Evolutionary conservation across 2,888 invertebrate genomes (phyloP).

Genomic region (Allacma fusca): DNA sequence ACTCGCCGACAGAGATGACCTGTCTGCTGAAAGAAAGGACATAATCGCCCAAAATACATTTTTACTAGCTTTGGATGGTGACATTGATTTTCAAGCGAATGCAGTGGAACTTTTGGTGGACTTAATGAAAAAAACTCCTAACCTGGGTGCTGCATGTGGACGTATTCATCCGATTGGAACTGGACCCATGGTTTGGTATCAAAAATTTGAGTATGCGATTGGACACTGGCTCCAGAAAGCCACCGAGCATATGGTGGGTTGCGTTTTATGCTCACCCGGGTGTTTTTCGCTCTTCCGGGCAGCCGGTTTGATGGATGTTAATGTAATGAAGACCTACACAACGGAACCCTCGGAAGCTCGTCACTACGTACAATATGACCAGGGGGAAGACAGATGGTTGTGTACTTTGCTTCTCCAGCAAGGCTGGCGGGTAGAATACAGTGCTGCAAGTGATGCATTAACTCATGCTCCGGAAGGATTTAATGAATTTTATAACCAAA

Average conservation of each 20-base stretch:
- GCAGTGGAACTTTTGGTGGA: constrained; percentile 82
- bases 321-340: constrained; percentile 69
- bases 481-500: constrained; percentile 69
- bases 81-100: constrained; percentile 84
- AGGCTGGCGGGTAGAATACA: constrained; percentile 66
- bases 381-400: constrained; percentile 68
- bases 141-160: constrained; percentile 86
- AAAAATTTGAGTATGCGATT: constrained; percentile 69
- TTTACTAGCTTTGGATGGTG: constrained; percentile 84
- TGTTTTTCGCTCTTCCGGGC: constrained; percentile 69
- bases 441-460: constrained; percentile 65
- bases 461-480: constrained; percentile 68
- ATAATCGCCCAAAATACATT: constrained; percentile 82
- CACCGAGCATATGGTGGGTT: constrained; percentile 68
- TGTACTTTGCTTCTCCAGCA: constrained; percentile 69
- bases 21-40: constrained; percentile 68
- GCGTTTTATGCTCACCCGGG: constrained; percentile 70
- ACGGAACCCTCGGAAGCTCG: constrained; percentile 77
- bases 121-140: constrained; percentile 81
- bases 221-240: constrained; percentile 67
- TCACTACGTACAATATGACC: constrained; percentile 83
- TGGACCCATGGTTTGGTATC: constrained; percentile 70
- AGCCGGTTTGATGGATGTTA: constrained; percentile 69
- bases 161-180: constrained; percentile 83
- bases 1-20: constrained; percentile 64